phyloP scores from a whole-genome alignment of 2,888 invertebrate species.

The Cosmia trapezina region DNA sequence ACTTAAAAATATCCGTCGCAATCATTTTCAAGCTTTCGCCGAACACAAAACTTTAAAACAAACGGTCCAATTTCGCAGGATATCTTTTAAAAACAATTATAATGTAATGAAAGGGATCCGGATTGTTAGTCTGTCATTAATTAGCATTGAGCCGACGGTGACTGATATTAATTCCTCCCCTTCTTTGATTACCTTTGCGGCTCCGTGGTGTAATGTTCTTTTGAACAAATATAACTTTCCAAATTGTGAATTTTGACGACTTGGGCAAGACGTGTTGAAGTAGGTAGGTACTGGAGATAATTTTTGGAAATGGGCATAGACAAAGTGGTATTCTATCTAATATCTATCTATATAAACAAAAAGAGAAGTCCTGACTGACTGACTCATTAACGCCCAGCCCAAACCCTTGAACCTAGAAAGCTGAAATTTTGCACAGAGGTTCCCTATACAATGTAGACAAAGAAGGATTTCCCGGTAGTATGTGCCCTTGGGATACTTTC shows the following conservation, averaged over 20 bases:
- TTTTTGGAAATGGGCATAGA: background rate
- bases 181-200: constrained; percentile 65
- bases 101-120: constrained; percentile 79
- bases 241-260: constrained; percentile 21
- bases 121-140: constrained; percentile 80
- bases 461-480: too few relatives aligned
- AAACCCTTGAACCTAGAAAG: too few relatives aligned
- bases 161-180: constrained; percentile 70
- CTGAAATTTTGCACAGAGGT: too few relatives aligned
- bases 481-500: too few relatives aligned
- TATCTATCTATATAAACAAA: too few relatives aligned
- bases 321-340: background rate
- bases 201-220: constrained; percentile 74
- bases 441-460: too few relatives aligned
- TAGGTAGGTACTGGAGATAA: background rate
- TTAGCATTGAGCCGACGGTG: constrained; percentile 75
- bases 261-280: constrained; percentile 12
- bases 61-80: constrained; percentile 70
- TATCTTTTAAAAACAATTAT: constrained; percentile 86
- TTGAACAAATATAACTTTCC: constrained; percentile 83
- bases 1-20: background rate
- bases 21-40: background rate
- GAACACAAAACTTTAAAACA: constrained; percentile 30
- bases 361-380: too few relatives aligned
- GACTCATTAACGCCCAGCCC: too few relatives aligned